phyloP scores from a whole-genome alignment of 1,140 invertebrate species.

The Trichomalopsis sarcophagae region DNA sequence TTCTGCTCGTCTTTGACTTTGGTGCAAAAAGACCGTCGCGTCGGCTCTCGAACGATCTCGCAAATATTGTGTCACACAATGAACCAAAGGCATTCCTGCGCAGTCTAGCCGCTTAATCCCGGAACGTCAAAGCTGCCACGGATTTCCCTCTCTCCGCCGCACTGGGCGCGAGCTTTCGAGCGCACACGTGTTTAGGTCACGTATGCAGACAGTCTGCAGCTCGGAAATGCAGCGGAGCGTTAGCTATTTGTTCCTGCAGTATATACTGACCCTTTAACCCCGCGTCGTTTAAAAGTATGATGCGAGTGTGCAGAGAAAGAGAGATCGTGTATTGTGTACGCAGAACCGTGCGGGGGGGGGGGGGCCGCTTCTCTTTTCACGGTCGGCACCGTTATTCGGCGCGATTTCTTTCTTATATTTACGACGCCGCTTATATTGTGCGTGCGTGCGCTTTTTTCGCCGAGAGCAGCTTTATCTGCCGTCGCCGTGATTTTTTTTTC shows the following conservation, averaged over 20 bases:
- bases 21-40: too few species aligned
- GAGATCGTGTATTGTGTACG: background rate
- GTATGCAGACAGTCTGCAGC: background rate
- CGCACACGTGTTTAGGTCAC: constrained; percentile 34
- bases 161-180: background rate
- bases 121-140: background rate
- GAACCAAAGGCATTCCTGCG: background rate
- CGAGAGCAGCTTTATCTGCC: background rate
- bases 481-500: background rate
- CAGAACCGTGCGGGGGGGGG: too few species aligned
- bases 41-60: too few species aligned
- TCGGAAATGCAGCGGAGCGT: background rate
- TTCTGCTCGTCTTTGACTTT: too few species aligned
- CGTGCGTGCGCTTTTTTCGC: background rate
- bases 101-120: background rate
- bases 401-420: background rate
- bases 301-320: too few species aligned
- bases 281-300: background rate
- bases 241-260: background rate
- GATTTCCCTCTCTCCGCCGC: background rate
- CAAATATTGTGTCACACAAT: background rate
- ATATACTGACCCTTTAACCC: constrained; percentile 20
- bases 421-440: background rate
- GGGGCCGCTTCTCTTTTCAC: too few species aligned
- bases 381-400: background rate